phyloP scores from a whole-genome alignment of 2,888 invertebrate genomes.

The Troides oblongomaculatus region DNA sequence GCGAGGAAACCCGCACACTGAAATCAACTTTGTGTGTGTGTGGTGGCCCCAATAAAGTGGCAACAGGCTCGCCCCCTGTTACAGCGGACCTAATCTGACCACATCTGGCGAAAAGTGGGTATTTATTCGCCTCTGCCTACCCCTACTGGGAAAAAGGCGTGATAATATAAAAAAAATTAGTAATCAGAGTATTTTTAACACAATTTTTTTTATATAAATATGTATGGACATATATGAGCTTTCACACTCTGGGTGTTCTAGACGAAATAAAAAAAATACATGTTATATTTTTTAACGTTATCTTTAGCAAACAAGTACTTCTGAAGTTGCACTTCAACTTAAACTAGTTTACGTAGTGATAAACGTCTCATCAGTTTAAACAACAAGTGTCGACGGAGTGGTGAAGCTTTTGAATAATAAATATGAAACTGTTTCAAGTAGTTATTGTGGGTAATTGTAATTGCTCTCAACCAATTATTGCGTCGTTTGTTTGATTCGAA shows the following conservation, averaged over 20 bases:
- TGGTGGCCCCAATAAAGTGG: no score
- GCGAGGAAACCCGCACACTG: no score
- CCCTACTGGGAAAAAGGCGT: no score
- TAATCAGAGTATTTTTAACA: background rate
- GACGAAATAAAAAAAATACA: slow-evolving; percentile 43
- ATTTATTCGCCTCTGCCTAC: no score
- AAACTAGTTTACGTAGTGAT: slow-evolving; percentile 56
- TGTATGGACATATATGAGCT: background rate
- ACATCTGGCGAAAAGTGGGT: no score
- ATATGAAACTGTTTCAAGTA: slow-evolving; percentile 7
- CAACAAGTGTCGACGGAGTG: slow-evolving; percentile 27
- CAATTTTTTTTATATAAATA: background rate
- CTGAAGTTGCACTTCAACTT: slow-evolving; percentile 64
- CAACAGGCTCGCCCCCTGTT: no score
- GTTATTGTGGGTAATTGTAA: slow-evolving; percentile 22
- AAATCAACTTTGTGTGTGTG: no score
- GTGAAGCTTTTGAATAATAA: slow-evolving; percentile 24
- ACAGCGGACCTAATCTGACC: no score
- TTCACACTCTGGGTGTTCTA: slow-evolving; percentile 50
- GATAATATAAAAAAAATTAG: no score
- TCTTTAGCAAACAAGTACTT: slow-evolving; percentile 59
- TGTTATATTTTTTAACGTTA: slow-evolving; percentile 57
- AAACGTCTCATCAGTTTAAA: slow-evolving; percentile 41
- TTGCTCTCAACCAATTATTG: slow-evolving; percentile 23
- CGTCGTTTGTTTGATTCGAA: slow-evolving; percentile 26